Base-by-base conservation (phyloP, 2,113 vertebrate genomes). In the Mus spicilegus region DNA sequence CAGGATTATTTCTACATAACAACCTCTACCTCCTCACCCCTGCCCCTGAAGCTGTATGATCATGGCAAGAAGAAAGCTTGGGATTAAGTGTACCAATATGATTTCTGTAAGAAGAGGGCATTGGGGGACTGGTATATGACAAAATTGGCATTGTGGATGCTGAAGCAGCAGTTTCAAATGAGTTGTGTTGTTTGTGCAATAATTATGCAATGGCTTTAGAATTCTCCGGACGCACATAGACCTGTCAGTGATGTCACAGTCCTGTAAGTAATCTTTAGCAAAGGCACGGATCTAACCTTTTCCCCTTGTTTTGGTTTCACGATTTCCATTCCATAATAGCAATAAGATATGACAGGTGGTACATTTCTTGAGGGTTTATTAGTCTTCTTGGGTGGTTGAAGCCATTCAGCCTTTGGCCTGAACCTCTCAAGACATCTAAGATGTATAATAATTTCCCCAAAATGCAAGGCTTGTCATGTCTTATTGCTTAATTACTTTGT, bases 401-500 rank as follows among this genome's bases (percentile, higher is more conserved):
- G 98, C 97, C 97, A 98, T 97, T 98, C 98, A 98, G 98, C 98
- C 98, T 99, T 98, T 99, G 98, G 97, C 98, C 98, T 94, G n/a
- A 97, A 97, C 97, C 98, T 98, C 98, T 98, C 97, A 97, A 98
- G 98, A 96, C 98, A 98, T 98, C 97, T 96, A 94, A 98, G 98
- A 98, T 97, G 93, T 95, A 93, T 96, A 98, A 98, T 98, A 99
- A 98, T 97, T 98, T 87, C 98, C 97, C 96, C 95, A 94, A 98
- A 98, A 98, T 97, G 96, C 87, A 95, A 97, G 97, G 94, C 96
- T 94, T 99, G 98, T 98, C 98, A 98, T 98, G 96, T 98, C 97
- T 97, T 98, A 98, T 95, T 98, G 98, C 98, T 98, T 98, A 98
- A 99, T 98, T 98, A 98, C 97, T 98, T 98, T 98, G 96, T 98